A percentile compares a stretch with the other conserved stretches of the same genome.
Evolutionary conservation across 2,797 vertebrate species (phyloP).

Genomic region (Borostomias antarcticus): DNA sequence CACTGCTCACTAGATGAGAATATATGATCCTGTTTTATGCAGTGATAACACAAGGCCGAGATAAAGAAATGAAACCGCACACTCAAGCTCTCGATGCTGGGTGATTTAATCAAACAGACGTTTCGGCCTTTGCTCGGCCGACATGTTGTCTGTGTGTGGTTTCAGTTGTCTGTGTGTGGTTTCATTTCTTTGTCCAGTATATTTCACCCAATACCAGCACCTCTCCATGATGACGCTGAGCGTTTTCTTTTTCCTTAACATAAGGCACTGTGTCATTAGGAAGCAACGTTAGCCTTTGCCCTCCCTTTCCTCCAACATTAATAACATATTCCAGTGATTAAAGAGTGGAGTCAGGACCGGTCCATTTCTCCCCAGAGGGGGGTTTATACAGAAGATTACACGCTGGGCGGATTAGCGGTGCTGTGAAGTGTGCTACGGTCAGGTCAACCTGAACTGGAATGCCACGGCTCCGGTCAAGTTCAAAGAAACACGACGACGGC

Average conservation of each 20-base stretch:
- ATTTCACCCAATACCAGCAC: too few relatives aligned
- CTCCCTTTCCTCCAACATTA: conserved; percentile 38
- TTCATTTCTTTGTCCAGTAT: too few relatives aligned
- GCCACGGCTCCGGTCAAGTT: conserved; percentile 22
- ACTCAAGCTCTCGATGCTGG: too few relatives aligned
- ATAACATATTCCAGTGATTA: conserved; percentile 39
- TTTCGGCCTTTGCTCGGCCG: too few relatives aligned
- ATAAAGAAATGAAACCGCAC: too few relatives aligned
- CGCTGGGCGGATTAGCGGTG: neutral
- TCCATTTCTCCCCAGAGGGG: conserved; percentile 42
- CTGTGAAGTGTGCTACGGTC: conserved; percentile 49
- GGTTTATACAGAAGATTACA: conserved; percentile 44
- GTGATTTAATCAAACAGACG: too few relatives aligned
- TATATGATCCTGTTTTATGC: too few relatives aligned
- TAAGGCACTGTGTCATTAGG: conserved; percentile 17
- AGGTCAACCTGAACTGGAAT: conserved; percentile 33
- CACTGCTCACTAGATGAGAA: too few relatives aligned
- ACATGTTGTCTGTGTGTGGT: too few relatives aligned
- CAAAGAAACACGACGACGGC: neutral
- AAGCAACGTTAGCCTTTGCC: conserved; percentile 36
- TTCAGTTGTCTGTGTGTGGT: too few relatives aligned
- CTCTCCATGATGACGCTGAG: too few relatives aligned
- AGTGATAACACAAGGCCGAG: too few relatives aligned
- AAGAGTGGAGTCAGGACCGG: conserved; percentile 40
- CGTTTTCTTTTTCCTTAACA: conserved; percentile 26